Conservation (phyloP, 2,113 vertebrate genomes). For the Danionella cerebrum region DNA sequence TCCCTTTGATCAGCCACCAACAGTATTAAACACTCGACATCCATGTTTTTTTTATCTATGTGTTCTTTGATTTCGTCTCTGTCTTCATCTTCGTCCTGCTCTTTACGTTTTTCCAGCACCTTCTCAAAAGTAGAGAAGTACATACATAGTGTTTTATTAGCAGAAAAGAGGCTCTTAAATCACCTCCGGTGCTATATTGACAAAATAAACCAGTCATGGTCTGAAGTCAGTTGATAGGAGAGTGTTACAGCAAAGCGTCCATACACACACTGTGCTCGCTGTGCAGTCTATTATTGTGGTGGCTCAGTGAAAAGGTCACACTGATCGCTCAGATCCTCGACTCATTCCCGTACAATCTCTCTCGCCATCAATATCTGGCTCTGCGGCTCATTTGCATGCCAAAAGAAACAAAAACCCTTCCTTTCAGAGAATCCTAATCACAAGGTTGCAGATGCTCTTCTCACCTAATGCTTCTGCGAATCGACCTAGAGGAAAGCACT, state of each 20-base stretch:
- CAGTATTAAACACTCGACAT: no score
- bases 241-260: not conserved
- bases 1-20: no score
- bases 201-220: not conserved
- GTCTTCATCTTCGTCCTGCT: no score
- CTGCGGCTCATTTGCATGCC: constrained; percentile 26
- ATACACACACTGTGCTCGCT: not conserved
- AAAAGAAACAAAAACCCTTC: not conserved
- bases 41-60: no score
- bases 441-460: constrained; percentile 3
- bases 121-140: no score
- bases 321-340: constrained; percentile 27
- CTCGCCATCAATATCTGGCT: constrained; percentile 2
- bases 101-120: no score
- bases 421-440: constrained; percentile 35
- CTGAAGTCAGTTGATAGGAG: not conserved
- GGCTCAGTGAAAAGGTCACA: constrained; percentile 41
- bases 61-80: no score
- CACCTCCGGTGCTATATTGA: not conserved
- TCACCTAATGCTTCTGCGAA: constrained; percentile 4
- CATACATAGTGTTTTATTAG: no score
- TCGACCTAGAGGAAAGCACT: constrained; percentile 1
- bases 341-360: not conserved
- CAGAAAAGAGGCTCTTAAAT: not conserved
- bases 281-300: constrained; percentile 4